Base-by-base conservation (phyloP, 2,797 vertebrate genomes). In the Lepilemur septentrionalis region DNA sequence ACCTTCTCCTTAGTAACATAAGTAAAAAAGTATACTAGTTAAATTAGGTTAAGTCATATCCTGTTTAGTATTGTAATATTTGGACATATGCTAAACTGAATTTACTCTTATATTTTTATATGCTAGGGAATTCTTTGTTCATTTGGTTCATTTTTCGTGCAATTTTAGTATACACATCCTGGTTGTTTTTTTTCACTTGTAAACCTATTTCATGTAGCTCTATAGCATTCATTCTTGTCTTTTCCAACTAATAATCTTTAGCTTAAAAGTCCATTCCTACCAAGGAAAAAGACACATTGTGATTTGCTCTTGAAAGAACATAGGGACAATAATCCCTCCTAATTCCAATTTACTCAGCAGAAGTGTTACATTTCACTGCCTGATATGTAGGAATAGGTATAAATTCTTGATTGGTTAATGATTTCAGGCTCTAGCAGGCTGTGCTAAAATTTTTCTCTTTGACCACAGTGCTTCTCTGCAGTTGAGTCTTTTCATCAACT, bases 111-210 rank as follows among this genome's bases (percentile, higher is more conserved):
- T 30, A 18, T 94, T 69, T 90, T 95, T 70, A 87, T 76, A 46
- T 88, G 23, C 46, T 76, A 20, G 59, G 50, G 28, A 43, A 67
- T 88, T 92, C 59, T 96, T 83, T 52, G 41, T 48, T 82, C n/a
- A 23, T 61, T 91, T 85, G n/a, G 52, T 90, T 96, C 80, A 41
- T 83, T 92, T 96, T 93, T 93, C 23, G 6, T 85, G 46, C 7
- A 48, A 0, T 83, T 87, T 92, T 80, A 80, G n/a, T 59, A n/a
- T 70, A 55, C 32, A n/a, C 8, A 76, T 90, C 23, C 12, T 79
- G 13, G 52, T 94, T 7, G 82, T 18, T 55, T 23, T 23, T 59
- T 48, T 59, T 43, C 15, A 46, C 12, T 59, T 67, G 61, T 88
- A 79, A 80, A 92, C 59, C 48, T 92, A n/a, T 65, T 82, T 89